Conservation (phyloP, 2,888 invertebrate genomes). For the Zygogramma bicolorata region DNA sequence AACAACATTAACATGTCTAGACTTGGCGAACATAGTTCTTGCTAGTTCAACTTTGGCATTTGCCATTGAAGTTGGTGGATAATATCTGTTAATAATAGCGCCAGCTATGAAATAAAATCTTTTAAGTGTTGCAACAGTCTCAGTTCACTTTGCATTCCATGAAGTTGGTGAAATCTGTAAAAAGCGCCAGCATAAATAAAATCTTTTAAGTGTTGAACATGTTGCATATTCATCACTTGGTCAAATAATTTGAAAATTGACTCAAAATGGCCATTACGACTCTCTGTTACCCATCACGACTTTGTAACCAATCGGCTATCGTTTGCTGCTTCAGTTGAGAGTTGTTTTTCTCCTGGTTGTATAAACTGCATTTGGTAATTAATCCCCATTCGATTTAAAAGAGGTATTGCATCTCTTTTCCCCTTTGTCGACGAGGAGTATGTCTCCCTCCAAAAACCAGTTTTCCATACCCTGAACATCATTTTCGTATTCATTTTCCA, state of each 20-base stretch:
- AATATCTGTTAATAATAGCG: conserved; percentile 2
- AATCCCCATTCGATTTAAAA: not conserved
- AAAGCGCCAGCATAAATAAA: no score
- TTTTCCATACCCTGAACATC: not conserved
- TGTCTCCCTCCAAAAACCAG: not conserved
- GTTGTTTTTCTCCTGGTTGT: not conserved
- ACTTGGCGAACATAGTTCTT: no score
- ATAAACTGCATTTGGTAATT: not conserved
- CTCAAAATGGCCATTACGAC: conserved; percentile 6
- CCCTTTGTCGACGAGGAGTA: not conserved
- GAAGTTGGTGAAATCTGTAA: no score
- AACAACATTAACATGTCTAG: conserved; percentile 14
- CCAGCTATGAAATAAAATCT: conserved; percentile 1
- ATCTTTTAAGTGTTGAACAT: conserved; percentile 8
- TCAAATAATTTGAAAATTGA: not conserved
- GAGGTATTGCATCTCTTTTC: not conserved
- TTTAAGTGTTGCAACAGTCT: no score
- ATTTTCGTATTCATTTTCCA: not conserved
- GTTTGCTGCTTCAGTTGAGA: not conserved
- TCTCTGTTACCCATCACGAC: conserved; percentile 4
- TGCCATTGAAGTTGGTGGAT: no score
- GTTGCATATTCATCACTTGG: conserved; percentile 8
- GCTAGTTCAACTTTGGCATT: no score
- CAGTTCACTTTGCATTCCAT: no score
- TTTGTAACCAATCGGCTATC: conserved; percentile 11